Base-by-base conservation (phyloP, 2,113 vertebrate genomes). In the Leptobrachium leishanense region DNA sequence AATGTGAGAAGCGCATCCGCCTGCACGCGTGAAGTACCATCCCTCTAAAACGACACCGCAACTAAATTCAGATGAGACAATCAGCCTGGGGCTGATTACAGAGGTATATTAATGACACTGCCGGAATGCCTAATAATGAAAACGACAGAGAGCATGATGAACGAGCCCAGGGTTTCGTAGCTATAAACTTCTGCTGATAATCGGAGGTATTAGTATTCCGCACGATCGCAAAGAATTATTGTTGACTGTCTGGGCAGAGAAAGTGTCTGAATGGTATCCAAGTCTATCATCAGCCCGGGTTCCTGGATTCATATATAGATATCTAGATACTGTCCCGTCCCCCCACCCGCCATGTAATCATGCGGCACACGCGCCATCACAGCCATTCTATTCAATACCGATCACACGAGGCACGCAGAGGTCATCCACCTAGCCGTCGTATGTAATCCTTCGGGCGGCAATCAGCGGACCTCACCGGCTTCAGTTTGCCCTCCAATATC, bases 51-150 rank as follows among this genome's bases (percentile, higher is more conserved):
- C 46, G 68, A 71, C 20, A 40, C 41, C 39, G 54, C 68, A 77
- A 55, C 69, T 63, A 63, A 43, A 77, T 71, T 54, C 55, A 71
- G 67, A 77, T 77, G 68, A 77, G 76, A 64, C 57, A 70, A 78
- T 78, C 42, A 71, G 43, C 46, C 20, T 42, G 3, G 2, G 13
- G 6, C 43, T 78, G 76, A 64, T 71, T 64, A 62, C 43, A 46
- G 43, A 59, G 67, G 12, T 46, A 44, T 50, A 57, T 69, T 62
- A 71, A 53, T 64, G 68, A n/a, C 11, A 50, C 43, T n/a, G 54
- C 42, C 20, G 42, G 68, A 46, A 42, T 41, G 10, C 8, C 3
- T 46, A 46, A 46, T 13, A 66, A n/a, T n/a, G n/a, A 44, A 63
- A 75, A 9, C 59, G n/a, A n/a, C 20, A 9, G 74, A 75, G 50